A percentile compares a stretch with the other conserved stretches of the same genome.
phyloP scores from a whole-genome alignment of 2,797 vertebrate genomes.

The Rousettus madagascariensis region DNA sequence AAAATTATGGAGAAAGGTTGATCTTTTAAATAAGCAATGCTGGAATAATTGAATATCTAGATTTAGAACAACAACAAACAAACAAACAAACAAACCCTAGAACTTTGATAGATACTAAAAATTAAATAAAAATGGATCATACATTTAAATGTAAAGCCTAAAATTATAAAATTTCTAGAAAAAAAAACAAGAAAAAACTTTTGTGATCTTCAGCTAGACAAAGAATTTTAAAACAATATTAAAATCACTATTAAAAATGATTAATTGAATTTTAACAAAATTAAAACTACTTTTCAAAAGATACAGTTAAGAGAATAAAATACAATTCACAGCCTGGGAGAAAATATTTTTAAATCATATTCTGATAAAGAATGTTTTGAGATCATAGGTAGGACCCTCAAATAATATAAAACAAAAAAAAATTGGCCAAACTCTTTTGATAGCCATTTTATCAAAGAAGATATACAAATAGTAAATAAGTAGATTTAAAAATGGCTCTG shows the following conservation, averaged over 20 bases:
- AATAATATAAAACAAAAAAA: neutral
- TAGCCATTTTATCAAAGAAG: neutral
- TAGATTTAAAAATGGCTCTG: neutral
- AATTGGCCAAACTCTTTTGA: neutral
- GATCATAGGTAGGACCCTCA: neutral
- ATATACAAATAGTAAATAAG: neutral
- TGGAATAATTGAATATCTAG: neutral
- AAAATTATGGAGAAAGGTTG: neutral
- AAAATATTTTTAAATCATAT: constrained; percentile 1
- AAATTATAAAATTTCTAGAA: neutral
- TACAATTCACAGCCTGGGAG: neutral
- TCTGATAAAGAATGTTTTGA: neutral
- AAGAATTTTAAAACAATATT: neutral
- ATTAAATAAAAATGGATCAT: neutral
- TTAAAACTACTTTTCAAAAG: neutral
- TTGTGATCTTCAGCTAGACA: neutral
- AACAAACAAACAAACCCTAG: neutral
- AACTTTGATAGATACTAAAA: neutral
- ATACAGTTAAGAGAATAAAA: neutral
- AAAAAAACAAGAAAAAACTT: neutral
- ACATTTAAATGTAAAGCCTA: neutral
- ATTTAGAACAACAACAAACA: neutral
- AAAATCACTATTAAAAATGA: neutral
- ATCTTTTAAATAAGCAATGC: neutral
- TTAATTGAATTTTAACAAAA: neutral